Conservation (phyloP, 2,113 vertebrate species). For the Sinosuthora webbiana region DNA sequence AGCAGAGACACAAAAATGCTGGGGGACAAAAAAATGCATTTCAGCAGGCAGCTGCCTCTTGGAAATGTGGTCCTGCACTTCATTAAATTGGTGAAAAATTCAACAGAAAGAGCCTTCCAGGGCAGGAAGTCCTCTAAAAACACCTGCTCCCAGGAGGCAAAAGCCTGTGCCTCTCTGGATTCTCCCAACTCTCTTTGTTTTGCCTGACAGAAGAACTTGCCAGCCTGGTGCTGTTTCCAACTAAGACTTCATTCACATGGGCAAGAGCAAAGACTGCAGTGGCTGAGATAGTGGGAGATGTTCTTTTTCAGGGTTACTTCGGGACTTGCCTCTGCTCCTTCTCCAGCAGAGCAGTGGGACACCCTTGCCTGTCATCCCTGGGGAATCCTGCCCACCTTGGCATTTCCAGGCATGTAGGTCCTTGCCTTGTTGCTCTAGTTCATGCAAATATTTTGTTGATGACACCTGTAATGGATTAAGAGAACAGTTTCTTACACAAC, state of each 20-base stretch:
- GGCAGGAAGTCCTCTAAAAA: neutral
- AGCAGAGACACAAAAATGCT: neutral
- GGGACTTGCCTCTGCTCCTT: neutral
- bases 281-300: neutral
- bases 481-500: neutral
- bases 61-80: neutral
- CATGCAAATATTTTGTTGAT: neutral
- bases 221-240: accelerated
- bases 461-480: neutral
- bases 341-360: neutral
- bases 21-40: neutral
- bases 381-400: neutral
- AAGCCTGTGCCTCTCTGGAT: neutral
- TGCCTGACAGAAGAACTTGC: neutral
- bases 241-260: accelerated
- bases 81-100: neutral
- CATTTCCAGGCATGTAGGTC: neutral
- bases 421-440: neutral
- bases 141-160: accelerated
- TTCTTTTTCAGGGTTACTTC: neutral
- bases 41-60: neutral
- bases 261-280: neutral
- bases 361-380: neutral
- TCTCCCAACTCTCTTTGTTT: neutral
- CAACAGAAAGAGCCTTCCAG: neutral